Evolutionary conservation across 2,797 vertebrate genomes (phyloP), one percentile per base, ranked within the genome.

Genomic region (Notolabrus celidotus): DNA sequence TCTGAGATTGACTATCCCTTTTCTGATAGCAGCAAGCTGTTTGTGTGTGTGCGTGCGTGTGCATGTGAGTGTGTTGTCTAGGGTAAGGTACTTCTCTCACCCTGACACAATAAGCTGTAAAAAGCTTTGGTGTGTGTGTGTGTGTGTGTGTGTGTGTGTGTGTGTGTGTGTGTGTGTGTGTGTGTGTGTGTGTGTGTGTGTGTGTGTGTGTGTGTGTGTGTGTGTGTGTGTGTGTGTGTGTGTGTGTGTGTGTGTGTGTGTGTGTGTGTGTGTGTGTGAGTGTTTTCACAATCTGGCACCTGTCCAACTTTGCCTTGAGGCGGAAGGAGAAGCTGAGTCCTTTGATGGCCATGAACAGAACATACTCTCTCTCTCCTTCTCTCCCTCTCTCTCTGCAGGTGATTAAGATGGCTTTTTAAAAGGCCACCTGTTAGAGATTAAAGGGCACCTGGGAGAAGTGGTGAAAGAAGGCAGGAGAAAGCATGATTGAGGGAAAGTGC

Each of bases 361-460:
- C 82, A 39, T 11, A 1, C 58, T 58, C 77, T 43, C 55, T 7
- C 47, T 69, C 65, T 64, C 51, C 63, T 59, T 42, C 58, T 80
- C 71, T 71, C 67, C 54, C 64, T 52, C 58, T 8, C 27, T 71
- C 73, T 71, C 80, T 89, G 87, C 85, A 89, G 89, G 90, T 94
- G 89, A 94, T 94, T 93, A 93, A 92, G 89, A 86, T 90, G 79
- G 77, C 85, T 87, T 83, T 91, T 94, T 94, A 90, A 88, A 93
- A 93, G 84, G 82, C 90, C 95, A 96, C 92, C 95, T 96, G 95
- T 92, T 93, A 76, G 85, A 95, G 94, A 94, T 95, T 94, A 93
- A 94, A 93, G 87, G 92, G 79, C 91, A 93, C 91, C 92, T 92
- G 92, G 92, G 88, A 92, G 77, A 85, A 82, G 71, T 59, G 5